phyloP scores from a whole-genome alignment of 2,888 invertebrate genomes.

The Cheilosia grossa region DNA sequence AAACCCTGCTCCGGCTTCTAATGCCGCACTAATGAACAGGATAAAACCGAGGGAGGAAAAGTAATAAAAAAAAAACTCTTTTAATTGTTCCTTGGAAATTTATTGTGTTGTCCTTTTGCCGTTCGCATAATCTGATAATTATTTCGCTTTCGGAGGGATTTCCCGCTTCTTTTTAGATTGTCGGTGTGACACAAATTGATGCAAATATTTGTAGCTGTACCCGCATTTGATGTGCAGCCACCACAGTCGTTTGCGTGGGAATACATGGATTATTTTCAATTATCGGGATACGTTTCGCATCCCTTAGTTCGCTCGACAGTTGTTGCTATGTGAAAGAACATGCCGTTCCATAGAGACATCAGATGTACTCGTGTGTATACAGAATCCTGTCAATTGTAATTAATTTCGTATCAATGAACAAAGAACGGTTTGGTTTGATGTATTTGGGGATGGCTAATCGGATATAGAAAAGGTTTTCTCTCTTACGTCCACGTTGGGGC shows the following conservation, averaged over 20 bases:
- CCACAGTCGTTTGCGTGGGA: neutral
- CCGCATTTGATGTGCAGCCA: slow-evolving; percentile 7
- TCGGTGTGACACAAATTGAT: neutral
- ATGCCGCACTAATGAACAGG: slow-evolving; percentile 37
- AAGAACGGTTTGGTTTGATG: slow-evolving; percentile 39
- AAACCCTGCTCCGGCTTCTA: neutral
- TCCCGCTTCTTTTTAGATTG: neutral
- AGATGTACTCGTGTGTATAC: too few relatives aligned
- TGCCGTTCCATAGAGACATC: neutral
- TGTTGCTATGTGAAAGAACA: slow-evolving; percentile 1
- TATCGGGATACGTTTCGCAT: slow-evolving; percentile 33
- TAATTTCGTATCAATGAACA: slow-evolving; percentile 60
- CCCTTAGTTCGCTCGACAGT: slow-evolving; percentile 33
- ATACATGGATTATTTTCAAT: slow-evolving; percentile 9
- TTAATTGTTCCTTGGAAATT: slow-evolving; percentile 70
- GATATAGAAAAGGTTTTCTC: slow-evolving; percentile 34
- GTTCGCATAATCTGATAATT: slow-evolving; percentile 68
- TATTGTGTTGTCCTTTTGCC: slow-evolving; percentile 54
- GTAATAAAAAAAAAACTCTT: slow-evolving; percentile 19
- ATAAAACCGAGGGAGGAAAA: slow-evolving; percentile 29
- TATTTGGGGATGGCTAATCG: slow-evolving; percentile 49
- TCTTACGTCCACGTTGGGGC: neutral
- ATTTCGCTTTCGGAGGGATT: slow-evolving; percentile 42
- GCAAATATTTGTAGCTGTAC: neutral
- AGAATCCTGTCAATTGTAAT: slow-evolving; percentile 64